Evolutionary conservation across 2,113 vertebrate species (phyloP).

Genomic region (Tragelaphus buxtoni): DNA sequence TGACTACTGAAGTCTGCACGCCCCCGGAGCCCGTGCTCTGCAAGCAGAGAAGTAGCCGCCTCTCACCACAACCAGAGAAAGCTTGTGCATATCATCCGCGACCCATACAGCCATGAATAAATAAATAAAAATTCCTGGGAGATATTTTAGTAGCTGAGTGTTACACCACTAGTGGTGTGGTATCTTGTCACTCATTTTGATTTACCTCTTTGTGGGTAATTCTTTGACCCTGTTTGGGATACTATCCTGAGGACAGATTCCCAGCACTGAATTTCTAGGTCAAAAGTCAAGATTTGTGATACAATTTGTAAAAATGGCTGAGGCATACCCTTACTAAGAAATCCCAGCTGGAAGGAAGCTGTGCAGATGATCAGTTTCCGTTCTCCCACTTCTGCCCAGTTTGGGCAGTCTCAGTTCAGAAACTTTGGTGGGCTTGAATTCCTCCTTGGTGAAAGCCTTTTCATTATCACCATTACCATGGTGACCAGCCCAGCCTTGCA

Average conservation of each 20-base stretch:
- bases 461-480: fast-evolving
- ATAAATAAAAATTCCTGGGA: neutral
- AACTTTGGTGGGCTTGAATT: neutral
- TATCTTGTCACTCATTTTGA: neutral
- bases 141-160: neutral
- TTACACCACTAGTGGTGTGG: fast-evolving
- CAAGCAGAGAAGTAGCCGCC: neutral
- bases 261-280: neutral
- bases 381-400: neutral
- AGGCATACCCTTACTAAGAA: neutral
- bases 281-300: neutral
- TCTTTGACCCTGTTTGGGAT: neutral
- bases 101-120: neutral
- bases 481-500: fast-evolving
- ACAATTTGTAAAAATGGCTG: neutral
- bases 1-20: fast-evolving
- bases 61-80: neutral
- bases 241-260: neutral
- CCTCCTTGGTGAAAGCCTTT: neutral
- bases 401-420: neutral
- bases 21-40: neutral
- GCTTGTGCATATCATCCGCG: neutral
- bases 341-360: neutral
- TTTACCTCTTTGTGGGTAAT: neutral
- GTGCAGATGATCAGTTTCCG: fast-evolving